A percentile compares a stretch with the other conserved stretches of the same genome.
phyloP scores from a whole-genome alignment of 2,888 invertebrate species.

The Pogonocherus hispidulus region DNA sequence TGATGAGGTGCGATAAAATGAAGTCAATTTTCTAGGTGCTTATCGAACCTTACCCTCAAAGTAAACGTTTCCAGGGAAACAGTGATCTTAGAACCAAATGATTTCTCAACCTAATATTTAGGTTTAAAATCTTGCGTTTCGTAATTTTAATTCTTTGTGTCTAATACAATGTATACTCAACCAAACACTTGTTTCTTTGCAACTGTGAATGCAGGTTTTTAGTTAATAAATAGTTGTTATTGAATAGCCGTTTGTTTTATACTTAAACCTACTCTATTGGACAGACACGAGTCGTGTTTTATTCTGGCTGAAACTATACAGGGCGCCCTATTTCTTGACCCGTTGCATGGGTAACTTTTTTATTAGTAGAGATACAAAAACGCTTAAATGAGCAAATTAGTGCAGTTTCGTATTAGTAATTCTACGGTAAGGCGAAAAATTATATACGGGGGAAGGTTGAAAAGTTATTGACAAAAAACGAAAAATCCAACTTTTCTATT shows the following conservation, averaged over 20 bases:
- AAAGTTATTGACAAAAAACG: too few species aligned
- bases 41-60: background rate
- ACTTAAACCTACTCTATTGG: background rate
- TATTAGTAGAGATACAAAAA: too few species aligned
- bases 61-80: background rate
- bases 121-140: conserved; percentile 45
- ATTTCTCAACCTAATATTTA: conserved; percentile 56
- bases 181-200: conserved; percentile 55
- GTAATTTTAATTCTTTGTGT: conserved; percentile 32
- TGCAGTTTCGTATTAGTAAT: too few species aligned
- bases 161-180: conserved; percentile 50
- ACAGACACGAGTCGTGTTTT: too few species aligned
- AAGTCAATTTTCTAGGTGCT: background rate
- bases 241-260: conserved; percentile 32
- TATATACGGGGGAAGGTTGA: too few species aligned
- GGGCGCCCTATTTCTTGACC: too few species aligned
- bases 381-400: too few species aligned
- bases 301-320: too few species aligned
- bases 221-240: conserved; percentile 56
- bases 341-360: too few species aligned
- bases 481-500: too few species aligned
- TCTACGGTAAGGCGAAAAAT: too few species aligned
- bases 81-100: conserved; percentile 54
- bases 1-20: background rate
- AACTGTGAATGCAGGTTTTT: conserved; percentile 52